Conservation (phyloP, 1,140 invertebrate species). For the Zaprionus camerounensis region DNA sequence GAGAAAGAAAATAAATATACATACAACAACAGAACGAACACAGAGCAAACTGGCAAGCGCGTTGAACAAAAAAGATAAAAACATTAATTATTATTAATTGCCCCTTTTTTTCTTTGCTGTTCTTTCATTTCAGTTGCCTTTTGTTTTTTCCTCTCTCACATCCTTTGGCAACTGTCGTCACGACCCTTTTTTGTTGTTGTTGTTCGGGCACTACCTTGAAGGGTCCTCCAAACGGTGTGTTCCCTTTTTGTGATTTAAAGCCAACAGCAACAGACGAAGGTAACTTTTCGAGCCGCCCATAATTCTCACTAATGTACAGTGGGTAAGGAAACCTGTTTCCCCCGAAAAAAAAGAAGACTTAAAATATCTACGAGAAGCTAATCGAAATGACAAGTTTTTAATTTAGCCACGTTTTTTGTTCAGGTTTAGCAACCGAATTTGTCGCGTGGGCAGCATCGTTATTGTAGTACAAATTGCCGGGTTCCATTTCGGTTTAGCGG, state of each 20-base stretch:
- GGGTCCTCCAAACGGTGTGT: slow-evolving; percentile 15
- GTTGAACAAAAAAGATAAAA: slow-evolving; percentile 76
- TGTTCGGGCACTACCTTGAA: slow-evolving; percentile 14
- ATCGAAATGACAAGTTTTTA: slow-evolving; percentile 75
- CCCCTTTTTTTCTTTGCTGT: slow-evolving; percentile 59
- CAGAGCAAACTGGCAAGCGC: slow-evolving; percentile 25
- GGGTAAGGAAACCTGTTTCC: slow-evolving; percentile 32
- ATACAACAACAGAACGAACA: background rate
- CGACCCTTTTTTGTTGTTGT: slow-evolving; percentile 42
- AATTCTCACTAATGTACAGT: slow-evolving; percentile 51
- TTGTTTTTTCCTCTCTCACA: slow-evolving; percentile 50
- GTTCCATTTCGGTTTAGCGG: slow-evolving; percentile 29
- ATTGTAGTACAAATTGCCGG: slow-evolving; percentile 41
- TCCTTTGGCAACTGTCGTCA: slow-evolving; percentile 70
- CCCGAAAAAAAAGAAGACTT: background rate
- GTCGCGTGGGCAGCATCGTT: slow-evolving; percentile 39
- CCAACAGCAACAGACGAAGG: slow-evolving; percentile 24
- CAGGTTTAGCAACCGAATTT: slow-evolving; percentile 47
- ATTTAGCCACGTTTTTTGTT: slow-evolving; percentile 55
- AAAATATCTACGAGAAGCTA: slow-evolving; percentile 44
- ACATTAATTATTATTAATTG: slow-evolving; percentile 83
- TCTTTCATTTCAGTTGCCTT: slow-evolving; percentile 48
- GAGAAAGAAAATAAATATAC: slow-evolving; percentile 16
- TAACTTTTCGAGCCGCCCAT: slow-evolving; percentile 36
- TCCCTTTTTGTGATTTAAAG: slow-evolving; percentile 41